Conservation (phyloP, 1,140 invertebrate genomes). For the Conus betulinus region DNA sequence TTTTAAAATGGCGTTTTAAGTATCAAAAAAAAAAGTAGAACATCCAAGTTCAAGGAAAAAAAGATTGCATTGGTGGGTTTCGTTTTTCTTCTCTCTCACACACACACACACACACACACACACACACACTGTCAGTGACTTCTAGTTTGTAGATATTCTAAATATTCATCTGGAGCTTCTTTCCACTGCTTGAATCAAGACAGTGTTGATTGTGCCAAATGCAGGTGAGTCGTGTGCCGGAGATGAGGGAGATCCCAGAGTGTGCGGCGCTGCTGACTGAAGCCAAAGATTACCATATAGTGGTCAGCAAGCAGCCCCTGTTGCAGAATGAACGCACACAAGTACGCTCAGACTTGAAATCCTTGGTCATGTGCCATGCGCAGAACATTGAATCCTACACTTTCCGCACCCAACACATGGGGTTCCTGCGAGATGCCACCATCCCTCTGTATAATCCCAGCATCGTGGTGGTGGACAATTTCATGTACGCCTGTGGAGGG, state of each 20-base stretch:
- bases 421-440: constrained; percentile 67
- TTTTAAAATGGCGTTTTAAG: too few species aligned
- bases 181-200: too few species aligned
- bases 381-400: constrained; percentile 71
- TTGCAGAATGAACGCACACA: constrained; percentile 69
- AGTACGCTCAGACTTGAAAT: constrained; percentile 66
- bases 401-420: constrained; percentile 63
- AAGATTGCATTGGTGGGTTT: background rate
- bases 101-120: background rate
- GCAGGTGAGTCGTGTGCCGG: constrained; percentile 64
- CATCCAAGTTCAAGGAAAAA: background rate
- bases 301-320: constrained; percentile 71
- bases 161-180: too few species aligned
- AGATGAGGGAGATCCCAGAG: constrained; percentile 68
- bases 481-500: constrained; percentile 75
- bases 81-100: background rate
- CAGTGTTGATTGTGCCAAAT: too few species aligned
- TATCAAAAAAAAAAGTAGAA: background rate
- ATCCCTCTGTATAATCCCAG: constrained; percentile 73
- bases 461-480: constrained; percentile 74
- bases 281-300: constrained; percentile 75
- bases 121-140: background rate
- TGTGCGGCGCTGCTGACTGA: constrained; percentile 69
- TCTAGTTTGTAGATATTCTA: too few species aligned
- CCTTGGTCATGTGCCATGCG: constrained; percentile 71